phyloP scores from a whole-genome alignment of 1,140 invertebrate genomes.

The Cherax quadricarinatus region DNA sequence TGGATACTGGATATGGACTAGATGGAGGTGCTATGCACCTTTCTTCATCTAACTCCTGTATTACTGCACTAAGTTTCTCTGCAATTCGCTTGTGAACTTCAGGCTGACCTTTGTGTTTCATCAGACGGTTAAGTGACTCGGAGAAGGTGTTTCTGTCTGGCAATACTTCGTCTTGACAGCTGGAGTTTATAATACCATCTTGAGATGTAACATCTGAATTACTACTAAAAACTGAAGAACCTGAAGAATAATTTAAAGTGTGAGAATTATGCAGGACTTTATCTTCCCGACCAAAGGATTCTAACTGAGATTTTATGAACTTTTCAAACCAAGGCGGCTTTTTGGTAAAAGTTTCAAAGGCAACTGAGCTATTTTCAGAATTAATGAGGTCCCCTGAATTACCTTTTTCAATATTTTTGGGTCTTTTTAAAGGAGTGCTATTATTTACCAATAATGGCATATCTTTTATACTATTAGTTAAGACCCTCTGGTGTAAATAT shows the following conservation, averaged over 20 bases:
- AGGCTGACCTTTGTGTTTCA: conserved; percentile 36
- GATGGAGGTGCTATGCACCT: conserved; percentile 7
- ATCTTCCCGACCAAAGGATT: not conserved
- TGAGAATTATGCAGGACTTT: not conserved
- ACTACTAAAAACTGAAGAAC: conserved; percentile 31
- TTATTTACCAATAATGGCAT: not conserved
- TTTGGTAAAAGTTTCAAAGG: conserved; percentile 13
- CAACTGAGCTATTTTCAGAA: not conserved
- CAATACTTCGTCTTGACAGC: not conserved
- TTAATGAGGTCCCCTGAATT: not conserved
- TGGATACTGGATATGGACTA: not conserved
- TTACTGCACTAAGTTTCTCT: conserved; percentile 53
- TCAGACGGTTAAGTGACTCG: conserved; percentile 24
- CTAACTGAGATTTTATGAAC: conserved; percentile 1
- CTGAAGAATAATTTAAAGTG: conserved; percentile 7
- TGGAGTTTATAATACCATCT: not conserved
- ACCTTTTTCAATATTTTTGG: not conserved
- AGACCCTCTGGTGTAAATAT: not conserved
- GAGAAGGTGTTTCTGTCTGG: not conserved
- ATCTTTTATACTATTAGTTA: not conserved
- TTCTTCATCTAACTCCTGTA: conserved; percentile 59
- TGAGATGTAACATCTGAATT: conserved; percentile 3
- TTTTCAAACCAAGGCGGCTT: conserved; percentile 65
- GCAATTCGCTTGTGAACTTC: conserved; percentile 60
- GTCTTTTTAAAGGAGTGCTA: not conserved